Conservation (phyloP, 2,888 invertebrate genomes). For the Drosophila helvetica region DNA sequence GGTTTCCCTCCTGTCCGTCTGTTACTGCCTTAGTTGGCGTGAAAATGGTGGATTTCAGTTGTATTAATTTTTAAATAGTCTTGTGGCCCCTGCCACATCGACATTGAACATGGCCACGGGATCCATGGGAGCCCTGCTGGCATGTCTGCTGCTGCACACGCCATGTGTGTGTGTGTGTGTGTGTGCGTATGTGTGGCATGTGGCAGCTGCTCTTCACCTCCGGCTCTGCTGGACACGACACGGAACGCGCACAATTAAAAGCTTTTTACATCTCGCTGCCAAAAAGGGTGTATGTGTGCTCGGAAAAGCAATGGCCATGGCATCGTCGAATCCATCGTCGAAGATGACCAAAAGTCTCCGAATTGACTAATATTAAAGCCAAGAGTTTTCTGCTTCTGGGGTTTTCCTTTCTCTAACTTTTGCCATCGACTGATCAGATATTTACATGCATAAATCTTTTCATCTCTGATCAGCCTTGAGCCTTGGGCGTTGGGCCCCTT, state of each 20-base stretch:
- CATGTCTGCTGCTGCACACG: not conserved
- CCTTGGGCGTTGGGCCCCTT: conserved; percentile 10
- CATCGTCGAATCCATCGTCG: not conserved
- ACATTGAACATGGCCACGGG: conserved; percentile 21
- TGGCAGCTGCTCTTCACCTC: conserved; percentile 34
- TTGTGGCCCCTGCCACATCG: conserved; percentile 30
- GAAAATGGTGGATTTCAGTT: conserved; percentile 58
- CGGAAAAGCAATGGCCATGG: conserved; percentile 19
- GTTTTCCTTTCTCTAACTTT: not conserved
- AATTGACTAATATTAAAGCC: conserved; percentile 11
- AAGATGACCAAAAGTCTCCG: conserved; percentile 10
- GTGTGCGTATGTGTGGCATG: conserved; percentile 19
- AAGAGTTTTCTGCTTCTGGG: not conserved
- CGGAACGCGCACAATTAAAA: conserved; percentile 60
- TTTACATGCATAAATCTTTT: conserved; percentile 34
- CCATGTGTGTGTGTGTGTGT: not conserved
- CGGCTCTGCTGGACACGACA: conserved; percentile 12
- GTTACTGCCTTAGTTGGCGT: conserved; percentile 53
- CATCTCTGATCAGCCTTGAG: conserved; percentile 24
- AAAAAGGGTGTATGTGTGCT: not conserved
- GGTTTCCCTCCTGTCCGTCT: not conserved
- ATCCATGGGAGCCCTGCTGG: not conserved
- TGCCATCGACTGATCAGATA: not conserved
- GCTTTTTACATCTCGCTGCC: conserved; percentile 48
- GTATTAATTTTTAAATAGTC: conserved; percentile 74